Base-by-base conservation (phyloP, 1,140 invertebrate species). In the fruit fly (Drosophila melanogaster) region DNA sequence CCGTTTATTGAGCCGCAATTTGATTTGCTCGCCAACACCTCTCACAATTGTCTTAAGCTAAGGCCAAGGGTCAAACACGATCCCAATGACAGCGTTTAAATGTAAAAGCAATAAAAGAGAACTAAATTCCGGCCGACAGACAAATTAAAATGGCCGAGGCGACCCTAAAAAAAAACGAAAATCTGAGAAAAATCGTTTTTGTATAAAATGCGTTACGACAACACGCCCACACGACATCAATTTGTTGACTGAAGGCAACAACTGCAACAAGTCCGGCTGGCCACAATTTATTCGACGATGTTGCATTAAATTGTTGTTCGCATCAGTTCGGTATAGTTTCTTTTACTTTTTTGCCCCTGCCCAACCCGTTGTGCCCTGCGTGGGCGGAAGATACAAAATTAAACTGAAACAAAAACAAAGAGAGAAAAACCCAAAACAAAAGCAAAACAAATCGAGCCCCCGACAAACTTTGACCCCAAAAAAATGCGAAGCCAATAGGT, bases 11-110 rank as follows among this genome's bases (percentile, higher is more conserved):
- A 87, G 61, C 70, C 46, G 77, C 67, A 87, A 86, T 89, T 87
- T 81, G 79, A 83, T 83, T 89, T 67, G 70, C 62, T 55, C 69
- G 65, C 83, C 74, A 76, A 79, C 81, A 87, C 62, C 78, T 81
- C 81, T 86, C 81, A 87, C 83, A 85, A 85, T 85, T 85, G 81
- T 81, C 77, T 80, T 56, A 56, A 40, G 76, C 58, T 71, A 62
- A 77, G 83, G 84, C 76, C 71, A 86, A 86, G 66, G 89, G 83
- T 86, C 83, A 86, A 71, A 77, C 84, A 86, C 81, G 60, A 46
- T 66, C 50, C 37, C 64, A 81, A 64, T 83, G 79, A 79, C 79
- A 83, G 56, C 81, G 77, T 85, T 86, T 89, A 79, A 79, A 83
- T 59, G 76, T 62, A 76, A 81, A 87, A 30, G 7, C 30, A 30